Conservation (phyloP, 2,797 vertebrate species). For the Hoplostethus atlanticus region DNA sequence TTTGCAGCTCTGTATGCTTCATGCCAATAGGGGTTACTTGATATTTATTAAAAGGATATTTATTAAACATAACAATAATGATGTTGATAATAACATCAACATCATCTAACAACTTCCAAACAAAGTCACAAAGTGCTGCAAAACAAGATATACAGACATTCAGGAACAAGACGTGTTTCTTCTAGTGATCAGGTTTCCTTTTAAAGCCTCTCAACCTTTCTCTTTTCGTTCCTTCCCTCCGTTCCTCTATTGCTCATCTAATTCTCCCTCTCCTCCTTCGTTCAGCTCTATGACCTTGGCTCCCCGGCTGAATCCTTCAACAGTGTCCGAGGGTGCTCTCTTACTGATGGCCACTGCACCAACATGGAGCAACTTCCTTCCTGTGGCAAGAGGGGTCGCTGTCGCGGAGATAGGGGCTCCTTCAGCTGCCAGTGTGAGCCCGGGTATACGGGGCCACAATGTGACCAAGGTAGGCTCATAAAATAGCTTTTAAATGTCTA, state of each 20-base stretch:
- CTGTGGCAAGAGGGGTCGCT: slow-evolving; percentile 86
- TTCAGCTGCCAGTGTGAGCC: slow-evolving; percentile 87
- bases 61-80: too few relatives aligned
- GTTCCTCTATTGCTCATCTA: neutral
- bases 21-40: too few relatives aligned
- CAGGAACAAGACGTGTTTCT: too few relatives aligned
- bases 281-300: slow-evolving; percentile 90
- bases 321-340: slow-evolving; percentile 84
- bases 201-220: neutral
- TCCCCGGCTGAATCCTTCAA: slow-evolving; percentile 86
- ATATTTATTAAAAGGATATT: too few relatives aligned
- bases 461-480: slow-evolving; percentile 67
- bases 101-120: too few relatives aligned
- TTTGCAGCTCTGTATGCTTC: too few relatives aligned
- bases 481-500: slow-evolving; percentile 22
- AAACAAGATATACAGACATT: too few relatives aligned
- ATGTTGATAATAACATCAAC: too few relatives aligned
- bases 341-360: slow-evolving; percentile 86
- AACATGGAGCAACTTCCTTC: slow-evolving; percentile 77
- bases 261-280: slow-evolving; percentile 9
- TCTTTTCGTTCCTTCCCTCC: neutral
- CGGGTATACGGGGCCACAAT: slow-evolving; percentile 81
- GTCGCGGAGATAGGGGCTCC: slow-evolving; percentile 84
- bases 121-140: too few relatives aligned
- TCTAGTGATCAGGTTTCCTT: slow-evolving; percentile 6